Evolutionary conservation across 2,797 vertebrate genomes (phyloP), one percentile per base, ranked within the genome.

Genomic region (Anomalospiza imberbis): DNA sequence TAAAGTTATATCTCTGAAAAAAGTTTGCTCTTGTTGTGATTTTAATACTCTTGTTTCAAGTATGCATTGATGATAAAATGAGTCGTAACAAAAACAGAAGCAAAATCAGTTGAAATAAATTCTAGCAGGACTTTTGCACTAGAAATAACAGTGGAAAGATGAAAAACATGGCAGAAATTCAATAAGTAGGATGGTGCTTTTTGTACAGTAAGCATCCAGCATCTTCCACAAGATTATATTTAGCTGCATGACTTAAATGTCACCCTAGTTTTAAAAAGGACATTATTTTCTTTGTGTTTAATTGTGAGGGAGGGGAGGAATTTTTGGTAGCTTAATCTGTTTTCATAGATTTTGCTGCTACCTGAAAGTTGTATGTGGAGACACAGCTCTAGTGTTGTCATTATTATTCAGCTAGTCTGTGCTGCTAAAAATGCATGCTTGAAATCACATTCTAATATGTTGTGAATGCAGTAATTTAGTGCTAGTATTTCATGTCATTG

Each of bases 181-280:
- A 72, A 18, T 34, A 68, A 91, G 31, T 34, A 83, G 58, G 82
- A 63, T 92, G 26, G 18, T 66, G 22, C 9, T 73, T 92, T 88
- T 92, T 82, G 44, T 84, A 67, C 25, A 62, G 44, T 54, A 89
- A 85, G 57, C 53, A 62, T 44, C 15, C 45, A 62, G 13, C 18
- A n/a, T 82, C 57, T 91, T 90, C 62, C n/a, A 51, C 6, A 50
- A 40, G 65, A 60, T 95, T 92, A 58, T 90, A 60, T 95, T 96
- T 95, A 71, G 53, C 28, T 65, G 51, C 10, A 10, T 72, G 79
- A 88, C 14, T 74, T 96, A 89, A 87, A 77, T 71, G 24, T 51
- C 86, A 62, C 62, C 38, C 68, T 88, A 58, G 16, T 84, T 95
- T 89, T 82, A 51, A 58, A 86, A 40, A 72, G 71, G 31, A 55